These are phyloP conservation scores for Incurvaria masculella DNA, from an alignment of 2,888 invertebrate genomes.

Conservation along the genomic window DNA sequence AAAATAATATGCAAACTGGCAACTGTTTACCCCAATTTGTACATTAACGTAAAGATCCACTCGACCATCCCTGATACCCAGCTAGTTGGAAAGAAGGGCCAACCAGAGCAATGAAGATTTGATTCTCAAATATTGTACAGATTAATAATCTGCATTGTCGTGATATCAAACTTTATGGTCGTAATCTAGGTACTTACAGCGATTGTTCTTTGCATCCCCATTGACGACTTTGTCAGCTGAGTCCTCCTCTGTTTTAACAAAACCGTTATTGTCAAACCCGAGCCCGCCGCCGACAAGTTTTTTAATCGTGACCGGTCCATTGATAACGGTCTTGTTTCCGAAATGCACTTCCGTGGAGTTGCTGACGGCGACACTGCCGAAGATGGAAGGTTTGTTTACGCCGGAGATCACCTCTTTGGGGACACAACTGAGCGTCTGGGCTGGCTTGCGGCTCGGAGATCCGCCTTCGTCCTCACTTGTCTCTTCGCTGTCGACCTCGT, in stretches of 20 bases:
- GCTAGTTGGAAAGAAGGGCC: too few species aligned
- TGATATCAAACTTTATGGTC: too few species aligned
- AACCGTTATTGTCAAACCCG: slow-evolving; percentile 36
- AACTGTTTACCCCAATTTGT: too few species aligned
- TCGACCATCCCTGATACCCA: too few species aligned
- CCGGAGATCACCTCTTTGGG: background rate
- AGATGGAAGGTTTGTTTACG: background rate
- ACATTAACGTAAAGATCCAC: too few species aligned
- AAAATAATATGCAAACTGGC: too few species aligned
- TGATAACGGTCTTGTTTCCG: slow-evolving; percentile 73
- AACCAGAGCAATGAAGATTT: too few species aligned
- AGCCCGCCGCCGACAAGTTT: slow-evolving; percentile 58
- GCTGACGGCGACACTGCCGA: slow-evolving; percentile 62
- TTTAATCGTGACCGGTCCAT: slow-evolving; percentile 75
- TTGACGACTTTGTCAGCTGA: slow-evolving; percentile 8
- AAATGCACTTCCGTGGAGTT: slow-evolving; percentile 72
- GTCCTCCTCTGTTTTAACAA: slow-evolving; percentile 29
- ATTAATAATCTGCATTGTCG: too few species aligned
- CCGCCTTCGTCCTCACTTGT: background rate
- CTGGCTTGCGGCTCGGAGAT: background rate
- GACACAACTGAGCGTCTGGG: background rate
- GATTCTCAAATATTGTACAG: too few species aligned
- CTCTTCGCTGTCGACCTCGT: background rate
- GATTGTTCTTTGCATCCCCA: slow-evolving; percentile 7
- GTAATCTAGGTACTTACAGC: slow-evolving; percentile 21